Evolutionary conservation across 2,113 vertebrate genomes (phyloP).

Genomic region (Macaca nemestrina): DNA sequence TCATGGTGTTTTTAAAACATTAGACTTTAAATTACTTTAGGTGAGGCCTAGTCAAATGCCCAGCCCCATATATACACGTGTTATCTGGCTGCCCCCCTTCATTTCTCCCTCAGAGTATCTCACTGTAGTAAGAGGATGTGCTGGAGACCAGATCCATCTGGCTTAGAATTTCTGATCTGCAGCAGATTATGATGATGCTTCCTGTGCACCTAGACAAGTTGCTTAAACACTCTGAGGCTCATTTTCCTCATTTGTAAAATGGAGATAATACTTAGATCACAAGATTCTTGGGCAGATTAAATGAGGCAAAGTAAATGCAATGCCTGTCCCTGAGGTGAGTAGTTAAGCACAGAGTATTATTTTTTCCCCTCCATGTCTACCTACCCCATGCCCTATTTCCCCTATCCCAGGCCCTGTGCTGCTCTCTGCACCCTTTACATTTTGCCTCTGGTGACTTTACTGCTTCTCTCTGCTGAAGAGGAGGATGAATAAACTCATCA

Average conservation of each 20-base stretch:
- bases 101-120: not conserved
- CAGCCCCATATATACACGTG: not conserved
- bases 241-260: slow-evolving; percentile 40
- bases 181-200: not conserved
- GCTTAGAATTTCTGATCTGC: not conserved
- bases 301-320: not conserved
- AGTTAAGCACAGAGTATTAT: not conserved
- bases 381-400: not conserved
- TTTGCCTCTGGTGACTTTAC: slow-evolving; percentile 11
- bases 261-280: not conserved
- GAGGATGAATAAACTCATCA: slow-evolving; percentile 51
- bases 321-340: not conserved
- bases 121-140: not conserved
- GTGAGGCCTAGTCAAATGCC: not conserved
- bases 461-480: slow-evolving; percentile 1
- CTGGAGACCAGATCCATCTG: not conserved
- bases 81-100: not conserved
- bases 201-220: not conserved
- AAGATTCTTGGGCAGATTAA: not conserved
- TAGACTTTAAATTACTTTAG: not conserved
- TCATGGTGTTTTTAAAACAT: not conserved
- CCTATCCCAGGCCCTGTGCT: not conserved
- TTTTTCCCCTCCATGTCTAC: not conserved
- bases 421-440: slow-evolving; percentile 15
- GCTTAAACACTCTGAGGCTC: not conserved